These are phyloP conservation scores for Andrena flavipes DNA, from an alignment of 2,888 invertebrate genomes.

Conservation along the genomic window DNA sequence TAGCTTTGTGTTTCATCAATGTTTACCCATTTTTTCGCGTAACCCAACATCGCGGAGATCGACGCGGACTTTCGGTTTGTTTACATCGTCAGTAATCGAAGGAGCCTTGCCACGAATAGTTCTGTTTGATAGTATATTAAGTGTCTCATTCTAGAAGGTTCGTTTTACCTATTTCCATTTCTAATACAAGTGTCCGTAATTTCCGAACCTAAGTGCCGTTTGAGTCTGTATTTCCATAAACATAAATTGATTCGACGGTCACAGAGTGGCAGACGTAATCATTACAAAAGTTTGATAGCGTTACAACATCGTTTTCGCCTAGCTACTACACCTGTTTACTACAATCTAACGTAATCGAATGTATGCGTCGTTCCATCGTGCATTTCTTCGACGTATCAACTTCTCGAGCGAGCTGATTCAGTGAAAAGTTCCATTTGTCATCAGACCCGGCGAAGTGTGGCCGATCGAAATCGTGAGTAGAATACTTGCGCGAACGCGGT, in stretches of 20 bases:
- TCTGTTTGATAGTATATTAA: neutral
- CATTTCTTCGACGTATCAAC: neutral
- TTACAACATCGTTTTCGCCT: too few relatives aligned
- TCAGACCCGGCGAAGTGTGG: neutral
- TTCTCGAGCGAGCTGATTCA: neutral
- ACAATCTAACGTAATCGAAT: too few relatives aligned
- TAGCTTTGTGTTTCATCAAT: neutral
- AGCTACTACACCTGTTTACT: too few relatives aligned
- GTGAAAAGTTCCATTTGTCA: neutral
- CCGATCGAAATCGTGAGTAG: constrained; percentile 27
- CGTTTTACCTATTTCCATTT: neutral
- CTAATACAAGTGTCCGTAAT: neutral
- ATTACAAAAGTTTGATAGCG: too few relatives aligned
- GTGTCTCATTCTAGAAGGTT: neutral
- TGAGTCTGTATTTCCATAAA: too few relatives aligned
- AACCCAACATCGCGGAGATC: neutral
- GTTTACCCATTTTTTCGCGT: constrained; percentile 4
- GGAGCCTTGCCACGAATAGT: neutral
- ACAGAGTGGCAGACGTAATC: too few relatives aligned
- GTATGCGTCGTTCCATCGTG: too few relatives aligned
- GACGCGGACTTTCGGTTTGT: constrained; percentile 27
- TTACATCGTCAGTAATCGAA: constrained; percentile 15
- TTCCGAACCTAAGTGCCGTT: too few relatives aligned
- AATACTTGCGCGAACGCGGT: constrained; percentile 19
- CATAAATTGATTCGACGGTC: too few relatives aligned